Evolutionary conservation across 2,113 vertebrate genomes (phyloP).

Genomic region (Sula dactylatra): DNA sequence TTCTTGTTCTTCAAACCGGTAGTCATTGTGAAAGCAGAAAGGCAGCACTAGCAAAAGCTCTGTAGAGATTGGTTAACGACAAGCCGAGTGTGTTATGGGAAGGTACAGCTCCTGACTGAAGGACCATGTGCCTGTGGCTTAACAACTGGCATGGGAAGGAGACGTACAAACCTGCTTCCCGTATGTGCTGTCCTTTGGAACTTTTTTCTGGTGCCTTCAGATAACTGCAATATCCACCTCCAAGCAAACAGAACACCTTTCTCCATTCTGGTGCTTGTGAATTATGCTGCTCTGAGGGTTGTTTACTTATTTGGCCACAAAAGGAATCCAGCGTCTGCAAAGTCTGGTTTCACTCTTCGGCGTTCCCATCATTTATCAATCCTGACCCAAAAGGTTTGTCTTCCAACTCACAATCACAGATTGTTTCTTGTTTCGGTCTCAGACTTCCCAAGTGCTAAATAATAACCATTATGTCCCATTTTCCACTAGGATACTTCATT

Average conservation of each 20-base stretch:
- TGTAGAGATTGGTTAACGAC: neutral
- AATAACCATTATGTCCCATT: neutral
- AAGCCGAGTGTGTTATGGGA: neutral
- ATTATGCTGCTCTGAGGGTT: neutral
- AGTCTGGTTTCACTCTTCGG: neutral
- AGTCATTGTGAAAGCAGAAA: neutral
- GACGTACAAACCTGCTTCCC: neutral
- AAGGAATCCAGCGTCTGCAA: neutral
- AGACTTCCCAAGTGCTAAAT: neutral
- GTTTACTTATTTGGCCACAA: neutral
- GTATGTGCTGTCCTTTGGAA: neutral
- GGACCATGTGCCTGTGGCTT: neutral
- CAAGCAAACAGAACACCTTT: neutral
- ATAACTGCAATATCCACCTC: neutral
- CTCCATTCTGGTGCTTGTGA: neutral
- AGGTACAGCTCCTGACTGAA: neutral
- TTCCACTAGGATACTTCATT: neutral
- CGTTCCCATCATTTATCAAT: rapidly evolving
- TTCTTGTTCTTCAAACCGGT: neutral
- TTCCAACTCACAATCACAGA: neutral
- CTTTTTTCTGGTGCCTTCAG: neutral
- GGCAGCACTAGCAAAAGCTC: neutral
- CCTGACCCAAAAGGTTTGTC: neutral
- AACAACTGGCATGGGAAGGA: neutral
- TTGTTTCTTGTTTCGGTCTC: neutral